These are phyloP conservation scores for Caracal caracal DNA, from an alignment of 2,113 vertebrate species.

Conservation along the genomic window DNA sequence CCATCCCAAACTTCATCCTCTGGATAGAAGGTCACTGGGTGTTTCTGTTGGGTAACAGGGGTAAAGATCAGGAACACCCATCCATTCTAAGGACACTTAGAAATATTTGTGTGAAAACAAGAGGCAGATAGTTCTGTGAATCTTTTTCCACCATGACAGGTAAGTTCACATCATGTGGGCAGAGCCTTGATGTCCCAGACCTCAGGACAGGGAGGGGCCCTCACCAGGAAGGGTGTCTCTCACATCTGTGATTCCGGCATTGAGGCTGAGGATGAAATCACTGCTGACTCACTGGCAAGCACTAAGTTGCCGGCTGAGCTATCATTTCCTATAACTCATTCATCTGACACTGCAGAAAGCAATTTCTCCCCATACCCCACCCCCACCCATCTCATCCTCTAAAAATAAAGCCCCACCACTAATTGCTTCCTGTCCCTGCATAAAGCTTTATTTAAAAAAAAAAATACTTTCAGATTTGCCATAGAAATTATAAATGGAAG, in stretches of 20 bases:
- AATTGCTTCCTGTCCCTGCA: constrained; percentile 63
- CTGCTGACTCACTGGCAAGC: constrained; percentile 67
- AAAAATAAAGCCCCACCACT: constrained; percentile 53
- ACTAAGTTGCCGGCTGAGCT: neutral
- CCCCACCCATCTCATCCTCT: constrained; percentile 18
- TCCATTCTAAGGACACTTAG: neutral
- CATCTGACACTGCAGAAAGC: constrained; percentile 51
- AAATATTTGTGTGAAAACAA: neutral
- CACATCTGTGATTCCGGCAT: neutral
- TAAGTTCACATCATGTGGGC: neutral
- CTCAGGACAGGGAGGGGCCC: neutral
- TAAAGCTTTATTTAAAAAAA: constrained; percentile 49
- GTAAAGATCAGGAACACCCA: neutral
- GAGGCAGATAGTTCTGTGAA: neutral
- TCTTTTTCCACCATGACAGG: neutral
- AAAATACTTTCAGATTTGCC: constrained; percentile 37
- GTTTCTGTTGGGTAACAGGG: neutral
- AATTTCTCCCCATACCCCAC: neutral
- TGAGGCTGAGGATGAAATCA: neutral
- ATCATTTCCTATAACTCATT: constrained; percentile 60
- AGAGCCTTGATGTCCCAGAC: neutral
- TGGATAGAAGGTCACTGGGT: neutral
- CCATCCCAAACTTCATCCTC: neutral
- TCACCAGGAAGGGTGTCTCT: neutral
- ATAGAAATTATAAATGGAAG: constrained; percentile 38